phyloP scores from a whole-genome alignment of 2,888 invertebrate species.

The Ichneumon xanthorius region DNA sequence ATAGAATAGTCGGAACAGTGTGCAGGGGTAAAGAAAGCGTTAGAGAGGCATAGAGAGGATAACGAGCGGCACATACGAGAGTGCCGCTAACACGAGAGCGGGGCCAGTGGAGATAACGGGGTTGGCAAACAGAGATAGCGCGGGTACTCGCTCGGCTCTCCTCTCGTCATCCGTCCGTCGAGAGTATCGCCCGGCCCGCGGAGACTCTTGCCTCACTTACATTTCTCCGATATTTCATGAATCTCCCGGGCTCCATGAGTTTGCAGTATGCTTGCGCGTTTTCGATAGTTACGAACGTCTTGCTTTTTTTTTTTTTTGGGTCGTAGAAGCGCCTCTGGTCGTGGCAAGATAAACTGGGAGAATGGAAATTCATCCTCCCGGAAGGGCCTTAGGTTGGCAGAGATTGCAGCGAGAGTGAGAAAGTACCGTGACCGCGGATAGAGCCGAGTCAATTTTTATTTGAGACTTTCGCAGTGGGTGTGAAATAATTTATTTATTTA shows the following conservation, averaged over 20 bases:
- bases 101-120: conserved; percentile 82
- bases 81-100: conserved; percentile 69
- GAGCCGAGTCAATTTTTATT: conserved; percentile 8
- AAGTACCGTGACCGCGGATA: not conserved
- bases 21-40: conserved; percentile 54
- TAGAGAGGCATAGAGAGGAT: conserved; percentile 49
- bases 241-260: not conserved
- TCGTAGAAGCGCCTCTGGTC: not conserved
- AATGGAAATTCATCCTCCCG: conserved; percentile 18
- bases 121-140: conserved; percentile 84
- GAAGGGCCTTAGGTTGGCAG: not conserved
- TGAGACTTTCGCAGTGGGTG: not conserved
- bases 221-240: not conserved
- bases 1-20: conserved; percentile 7
- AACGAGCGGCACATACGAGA: conserved; percentile 46
- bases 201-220: not conserved
- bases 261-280: not conserved
- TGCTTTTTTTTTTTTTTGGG: not conserved
- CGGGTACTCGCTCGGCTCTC: conserved; percentile 56
- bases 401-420: conserved; percentile 1
- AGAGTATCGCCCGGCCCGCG: conserved; percentile 12
- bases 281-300: not conserved
- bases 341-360: conserved; percentile 6
- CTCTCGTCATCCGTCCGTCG: conserved; percentile 27
- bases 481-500: too few relatives aligned